A percentile compares a stretch with the other conserved stretches of the same genome.
Evolutionary conservation across 2,113 vertebrate genomes (phyloP).

Genomic region (Trachemys scripta): DNA sequence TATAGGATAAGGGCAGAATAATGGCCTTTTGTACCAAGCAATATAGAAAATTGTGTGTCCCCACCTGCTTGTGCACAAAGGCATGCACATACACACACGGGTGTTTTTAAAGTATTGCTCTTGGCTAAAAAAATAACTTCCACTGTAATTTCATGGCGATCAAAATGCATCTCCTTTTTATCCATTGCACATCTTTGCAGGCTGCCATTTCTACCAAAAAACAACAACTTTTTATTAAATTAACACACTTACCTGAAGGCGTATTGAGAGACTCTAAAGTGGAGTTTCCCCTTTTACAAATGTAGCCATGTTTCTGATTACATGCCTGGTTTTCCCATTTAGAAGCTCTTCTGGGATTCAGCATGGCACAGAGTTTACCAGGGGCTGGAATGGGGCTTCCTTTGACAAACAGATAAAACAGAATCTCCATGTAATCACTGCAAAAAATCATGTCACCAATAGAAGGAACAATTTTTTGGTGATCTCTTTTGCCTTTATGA

Average conservation of each 20-base stretch:
- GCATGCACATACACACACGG: neutral
- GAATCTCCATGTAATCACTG: neutral
- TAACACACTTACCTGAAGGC: conserved; percentile 64
- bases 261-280: conserved; percentile 64
- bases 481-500: neutral
- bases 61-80: neutral
- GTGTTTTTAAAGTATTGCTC: neutral
- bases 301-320: conserved; percentile 86
- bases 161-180: neutral
- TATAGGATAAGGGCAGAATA: neutral
- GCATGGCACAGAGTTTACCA: conserved; percentile 83
- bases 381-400: conserved; percentile 87
- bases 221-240: neutral
- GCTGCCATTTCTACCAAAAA: neutral
- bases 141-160: neutral
- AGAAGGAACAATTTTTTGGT: neutral
- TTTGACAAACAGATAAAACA: conserved; percentile 60
- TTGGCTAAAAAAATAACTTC: neutral
- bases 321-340: conserved; percentile 89
- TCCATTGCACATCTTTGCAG: neutral
- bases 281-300: conserved; percentile 88
- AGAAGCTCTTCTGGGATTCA: conserved; percentile 84
- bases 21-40: neutral
- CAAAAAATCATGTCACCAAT: neutral
- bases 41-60: neutral